Percentiles rank a stretch among this genome's conserved stretches.
Evolutionary conservation across 2,797 vertebrate genomes (phyloP).

Genomic region (Astyanax mexicanus): DNA sequence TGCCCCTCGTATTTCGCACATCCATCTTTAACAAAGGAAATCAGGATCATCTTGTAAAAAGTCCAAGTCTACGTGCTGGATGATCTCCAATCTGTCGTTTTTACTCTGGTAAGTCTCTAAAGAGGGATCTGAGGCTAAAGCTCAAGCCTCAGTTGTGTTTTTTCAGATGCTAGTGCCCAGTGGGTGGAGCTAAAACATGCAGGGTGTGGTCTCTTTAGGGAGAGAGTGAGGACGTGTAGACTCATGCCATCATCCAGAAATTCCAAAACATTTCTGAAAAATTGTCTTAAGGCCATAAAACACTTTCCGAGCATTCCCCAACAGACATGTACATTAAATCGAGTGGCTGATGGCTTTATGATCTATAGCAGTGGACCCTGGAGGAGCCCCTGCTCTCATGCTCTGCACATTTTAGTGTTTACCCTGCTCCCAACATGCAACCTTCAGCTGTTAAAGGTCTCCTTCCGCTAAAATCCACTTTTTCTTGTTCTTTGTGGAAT

Average conservation of each 20-base stretch:
- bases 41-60: constrained; percentile 51
- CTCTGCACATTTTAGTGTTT: no score
- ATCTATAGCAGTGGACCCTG: no score
- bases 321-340: not conserved
- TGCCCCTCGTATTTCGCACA: constrained; percentile 48
- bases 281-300: not conserved
- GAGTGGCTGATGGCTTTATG: not conserved
- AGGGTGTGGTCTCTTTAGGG: constrained; percentile 1
- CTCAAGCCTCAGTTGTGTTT: no score
- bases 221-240: not conserved
- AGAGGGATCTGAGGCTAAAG: not conserved
- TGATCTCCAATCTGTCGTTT: not conserved
- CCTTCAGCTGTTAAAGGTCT: no score
- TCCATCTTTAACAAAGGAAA: constrained; percentile 52
- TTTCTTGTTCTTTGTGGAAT: no score
- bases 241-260: constrained; percentile 4
- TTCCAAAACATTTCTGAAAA: constrained; percentile 2
- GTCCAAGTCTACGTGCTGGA: constrained; percentile 14
- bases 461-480: no score
- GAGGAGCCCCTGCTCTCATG: no score
- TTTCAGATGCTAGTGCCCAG: no score
- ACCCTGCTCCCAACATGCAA: no score
- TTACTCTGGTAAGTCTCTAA: not conserved
- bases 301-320: not conserved
- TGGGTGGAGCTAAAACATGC: constrained; percentile 20